Base-by-base conservation (phyloP, 2,797 vertebrate species). In the Xiphophorus birchmanni region DNA sequence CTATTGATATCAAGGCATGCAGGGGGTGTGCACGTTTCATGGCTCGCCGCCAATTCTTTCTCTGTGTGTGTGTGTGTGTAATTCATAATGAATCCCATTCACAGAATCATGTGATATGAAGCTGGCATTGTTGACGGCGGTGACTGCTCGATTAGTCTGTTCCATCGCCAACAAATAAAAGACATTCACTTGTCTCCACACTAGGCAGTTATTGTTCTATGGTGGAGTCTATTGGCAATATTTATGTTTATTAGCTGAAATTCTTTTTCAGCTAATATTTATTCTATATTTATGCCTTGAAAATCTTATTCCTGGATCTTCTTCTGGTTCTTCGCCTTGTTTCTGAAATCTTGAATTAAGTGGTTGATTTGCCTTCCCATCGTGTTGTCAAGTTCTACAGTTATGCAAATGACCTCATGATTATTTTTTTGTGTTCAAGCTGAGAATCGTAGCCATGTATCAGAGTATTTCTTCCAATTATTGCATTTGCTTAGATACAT, bases 51-150 rank as follows among this genome's bases (percentile, higher is more conserved):
- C 90, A 79, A 82, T 80, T 89, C 76, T 84, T n/a, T 84, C 78
- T 87, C 76, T 84, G 76, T 81, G 77, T 84, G 73, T 81, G 76
- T 82, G 83, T 90, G 80, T 32, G 87, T 75, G 90, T 88, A 82
- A 75, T 81, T 89, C 80, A 86, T 95, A 96, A 96, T 95, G 93
- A 95, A 94, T 95, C 94, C 94, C 95, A 95, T 94, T 94, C 94
- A 92, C 81, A 85, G 91, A 93, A 93, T 94, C 92, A 93, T 93
- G 91, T 77, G 87, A 93, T 95, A 93, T 85, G 84, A 89, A 93
- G 86, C 90, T 95, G 95, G 95, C 94, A 92, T 86, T 74, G 82
- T 58, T 74, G 88, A 86, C 7, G 52, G 78, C 86, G 82, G 88
- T 91, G 93, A 93, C 91, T 90, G 86, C 87, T 94, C 81, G 73